Percentiles rank a stretch among this genome's conserved stretches.
These are phyloP conservation scores for Sebastes hubbsi DNA, from an alignment of 2,797 vertebrate species.

Conservation along the genomic window DNA sequence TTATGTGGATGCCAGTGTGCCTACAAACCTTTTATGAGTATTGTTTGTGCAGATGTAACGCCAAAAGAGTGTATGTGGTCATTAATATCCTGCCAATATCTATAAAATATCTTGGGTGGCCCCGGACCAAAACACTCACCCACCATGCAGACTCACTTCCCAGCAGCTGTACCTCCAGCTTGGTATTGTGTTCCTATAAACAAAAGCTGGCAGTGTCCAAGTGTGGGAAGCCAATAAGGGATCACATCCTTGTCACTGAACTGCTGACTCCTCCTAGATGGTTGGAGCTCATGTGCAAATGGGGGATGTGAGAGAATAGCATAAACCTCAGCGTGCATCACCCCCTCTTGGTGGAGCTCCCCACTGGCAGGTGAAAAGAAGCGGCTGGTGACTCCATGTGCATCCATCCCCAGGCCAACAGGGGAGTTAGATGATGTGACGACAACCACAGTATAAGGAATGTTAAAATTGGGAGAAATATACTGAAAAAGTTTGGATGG, in stretches of 20 bases:
- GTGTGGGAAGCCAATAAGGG: slow-evolving; percentile 1
- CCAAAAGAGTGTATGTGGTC: neutral
- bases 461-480: neutral
- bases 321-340: slow-evolving; percentile 13
- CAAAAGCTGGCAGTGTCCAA: slow-evolving; percentile 8
- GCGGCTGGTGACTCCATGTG: neutral
- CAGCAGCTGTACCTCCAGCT: slow-evolving; percentile 10
- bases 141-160: neutral
- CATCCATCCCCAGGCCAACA: slow-evolving; percentile 2
- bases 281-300: neutral
- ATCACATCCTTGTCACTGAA: slow-evolving; percentile 15
- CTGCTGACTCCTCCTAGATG: neutral
- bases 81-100: neutral
- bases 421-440: neutral
- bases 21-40: neutral
- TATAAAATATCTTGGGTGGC: neutral
- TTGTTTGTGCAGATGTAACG: neutral
- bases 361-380: slow-evolving; percentile 7
- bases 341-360: neutral
- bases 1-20: slow-evolving; percentile 1
- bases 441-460: neutral
- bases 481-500: neutral
- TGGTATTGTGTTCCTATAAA: slow-evolving; percentile 7
- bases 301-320: neutral
- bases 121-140: slow-evolving; percentile 1